Evolutionary conservation across 2,888 invertebrate genomes (phyloP), one percentile per base, ranked within the genome.

Genomic region (Acleris laterana): DNA sequence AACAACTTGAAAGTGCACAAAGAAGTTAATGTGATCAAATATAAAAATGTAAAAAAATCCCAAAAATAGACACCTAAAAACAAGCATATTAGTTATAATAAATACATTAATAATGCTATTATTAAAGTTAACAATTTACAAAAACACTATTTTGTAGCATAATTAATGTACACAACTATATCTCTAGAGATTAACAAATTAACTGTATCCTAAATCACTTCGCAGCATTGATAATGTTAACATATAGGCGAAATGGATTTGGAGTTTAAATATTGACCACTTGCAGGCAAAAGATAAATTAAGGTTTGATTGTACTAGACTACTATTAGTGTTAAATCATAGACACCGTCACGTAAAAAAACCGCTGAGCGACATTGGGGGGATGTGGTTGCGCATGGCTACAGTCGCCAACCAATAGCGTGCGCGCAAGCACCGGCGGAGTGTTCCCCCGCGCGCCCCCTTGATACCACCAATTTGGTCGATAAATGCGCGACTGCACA

Each of bases 41-140:
- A 66, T 73, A 80, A 78, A 71, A 71, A 63, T 72, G 69, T 13
- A 38, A 71, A 70, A 77, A 77, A 81, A 73, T 71, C 74, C 70
- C 64, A 77, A 80, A 82, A 80, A 82, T 79, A 84, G 77, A 77
- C 85, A 85, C 83, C 82, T 83, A 81, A 71, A 70, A 72, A 77
- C 68, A 71, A 73, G 66, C 62, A 62, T 57, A 17, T 48, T 49
- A 61, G n/a, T 61, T 69, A 73, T 71, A 73, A 76, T 75, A 75
- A 76, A 77, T 74, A 76, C 70, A 67, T 74, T 46, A 68, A 70
- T 72, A 73, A 72, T 59, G 62, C 69, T 73, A 69, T 59, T 32
- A 71, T 75, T 74, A 75, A 74, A 76, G 75, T 75, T 77, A 80
- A 79, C 73, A 77, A 75, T 75, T 76, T 74, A 73, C 78, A 76